These are phyloP conservation scores for Osmerus mordax DNA, from an alignment of 2,113 vertebrate species.

Conservation along the genomic window DNA sequence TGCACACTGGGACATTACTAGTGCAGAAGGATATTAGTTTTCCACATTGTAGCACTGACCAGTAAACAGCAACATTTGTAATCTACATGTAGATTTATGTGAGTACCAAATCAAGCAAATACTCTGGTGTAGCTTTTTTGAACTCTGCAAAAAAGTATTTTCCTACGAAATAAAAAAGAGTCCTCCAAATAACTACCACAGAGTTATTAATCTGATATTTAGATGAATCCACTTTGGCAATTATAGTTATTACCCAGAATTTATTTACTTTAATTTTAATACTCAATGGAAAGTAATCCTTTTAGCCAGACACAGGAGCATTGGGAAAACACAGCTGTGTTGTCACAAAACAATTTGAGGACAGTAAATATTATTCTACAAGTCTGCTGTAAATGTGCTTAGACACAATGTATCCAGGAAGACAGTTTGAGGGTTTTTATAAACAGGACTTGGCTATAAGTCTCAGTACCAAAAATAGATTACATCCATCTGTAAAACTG, in stretches of 20 bases:
- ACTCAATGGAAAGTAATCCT: background rate
- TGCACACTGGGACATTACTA: too few species aligned
- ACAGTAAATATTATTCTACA: background rate
- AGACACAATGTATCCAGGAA: background rate
- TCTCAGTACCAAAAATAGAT: background rate
- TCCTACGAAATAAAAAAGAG: background rate
- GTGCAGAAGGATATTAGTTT: too few species aligned
- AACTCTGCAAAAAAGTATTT: background rate
- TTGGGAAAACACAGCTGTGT: background rate
- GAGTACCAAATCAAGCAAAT: too few species aligned
- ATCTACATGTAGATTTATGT: too few species aligned
- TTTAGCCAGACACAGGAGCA: background rate
- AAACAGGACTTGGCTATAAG: too few species aligned
- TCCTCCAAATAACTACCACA: background rate
- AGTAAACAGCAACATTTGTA: too few species aligned
- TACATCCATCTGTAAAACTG: background rate
- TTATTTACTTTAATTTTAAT: background rate
- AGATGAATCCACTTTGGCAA: background rate
- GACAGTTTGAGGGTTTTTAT: background rate
- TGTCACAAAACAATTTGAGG: background rate
- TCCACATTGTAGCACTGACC: too few species aligned
- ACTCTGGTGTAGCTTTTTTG: background rate
- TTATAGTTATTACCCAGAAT: background rate
- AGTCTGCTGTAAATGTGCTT: background rate
- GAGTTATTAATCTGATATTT: background rate